Percentiles rank a stretch among this genome's conserved stretches.
Conservation (phyloP, 2,888 invertebrate species). For the Dyspetes luteomarginatus region DNA sequence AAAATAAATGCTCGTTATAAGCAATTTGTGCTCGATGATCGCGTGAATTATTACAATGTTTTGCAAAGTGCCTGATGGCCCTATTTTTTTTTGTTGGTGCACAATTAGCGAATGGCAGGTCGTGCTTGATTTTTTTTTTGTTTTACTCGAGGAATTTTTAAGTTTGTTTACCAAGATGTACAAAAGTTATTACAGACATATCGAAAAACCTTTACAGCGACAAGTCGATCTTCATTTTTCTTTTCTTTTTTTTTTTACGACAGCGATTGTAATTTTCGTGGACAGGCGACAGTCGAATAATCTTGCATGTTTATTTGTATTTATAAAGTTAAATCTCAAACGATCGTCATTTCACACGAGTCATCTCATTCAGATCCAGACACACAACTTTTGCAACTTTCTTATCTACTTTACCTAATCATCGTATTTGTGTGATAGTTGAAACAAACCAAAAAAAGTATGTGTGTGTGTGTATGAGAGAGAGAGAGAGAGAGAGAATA, state of each 20-base stretch:
- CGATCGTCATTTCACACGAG: conserved; percentile 57
- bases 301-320: conserved; percentile 45
- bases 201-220: conserved; percentile 48
- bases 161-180: conserved; percentile 43
- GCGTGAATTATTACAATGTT: conserved; percentile 52
- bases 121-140: conserved; percentile 26
- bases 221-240: conserved; percentile 27
- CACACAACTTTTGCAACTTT: conserved; percentile 60
- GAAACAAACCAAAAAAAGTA: conserved; percentile 29
- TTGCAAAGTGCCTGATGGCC: conserved; percentile 3
- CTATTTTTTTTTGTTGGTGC: conserved; percentile 12
- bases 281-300: conserved; percentile 71
- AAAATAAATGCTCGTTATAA: conserved; percentile 52
- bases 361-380: conserved; percentile 64
- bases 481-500: conserved; percentile 69
- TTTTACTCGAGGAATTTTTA: conserved; percentile 18
- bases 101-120: conserved; percentile 42
- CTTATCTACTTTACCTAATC: conserved; percentile 60
- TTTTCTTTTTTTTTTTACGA: conserved; percentile 48
- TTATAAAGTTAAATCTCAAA: conserved; percentile 72
- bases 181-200: conserved; percentile 54
- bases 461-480: conserved; percentile 44
- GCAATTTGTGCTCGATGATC: conserved; percentile 27
- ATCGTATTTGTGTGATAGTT: conserved; percentile 60
- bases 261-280: conserved; percentile 76